phyloP scores from a whole-genome alignment of 2,113 vertebrate species.

The Stegastes partitus region DNA sequence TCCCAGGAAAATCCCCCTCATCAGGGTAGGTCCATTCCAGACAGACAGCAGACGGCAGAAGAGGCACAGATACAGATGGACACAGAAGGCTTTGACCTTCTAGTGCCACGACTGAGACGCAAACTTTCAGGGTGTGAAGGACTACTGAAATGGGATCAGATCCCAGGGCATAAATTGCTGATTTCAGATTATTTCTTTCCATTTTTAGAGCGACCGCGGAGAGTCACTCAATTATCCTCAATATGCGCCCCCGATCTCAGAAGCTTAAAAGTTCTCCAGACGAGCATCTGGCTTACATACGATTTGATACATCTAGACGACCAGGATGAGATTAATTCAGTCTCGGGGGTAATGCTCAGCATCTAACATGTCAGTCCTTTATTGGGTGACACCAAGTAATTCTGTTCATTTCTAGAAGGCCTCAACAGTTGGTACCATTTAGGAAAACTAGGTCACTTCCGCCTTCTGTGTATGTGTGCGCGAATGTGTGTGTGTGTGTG shows the following conservation, averaged over 20 bases:
- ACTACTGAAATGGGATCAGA: conserved; percentile 25
- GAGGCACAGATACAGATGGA: conserved; percentile 59
- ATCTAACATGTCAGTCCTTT: conserved; percentile 48
- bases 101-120: conserved; percentile 19
- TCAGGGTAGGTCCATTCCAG: conserved; percentile 74
- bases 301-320: conserved; percentile 6
- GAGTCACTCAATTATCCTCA: conserved; percentile 14
- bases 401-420: conserved; percentile 62
- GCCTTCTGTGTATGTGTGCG: conserved; percentile 43
- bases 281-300: conserved; percentile 45
- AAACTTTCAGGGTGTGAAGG: conserved; percentile 51
- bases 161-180: conserved; percentile 21
- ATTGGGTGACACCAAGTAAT: conserved; percentile 65
- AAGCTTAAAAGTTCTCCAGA: conserved; percentile 10
- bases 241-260: conserved; percentile 5
- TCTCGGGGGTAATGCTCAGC: conserved; percentile 26
- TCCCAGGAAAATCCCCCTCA: conserved; percentile 84
- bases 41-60: conserved; percentile 75
- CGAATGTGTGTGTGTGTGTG: conserved; percentile 57
- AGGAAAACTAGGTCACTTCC: conserved; percentile 84
- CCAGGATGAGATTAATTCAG: conserved; percentile 40
- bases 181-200: conserved; percentile 26
- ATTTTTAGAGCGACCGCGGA: conserved; percentile 7
- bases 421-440: conserved; percentile 83
- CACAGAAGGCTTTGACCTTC: conserved; percentile 40